Evolutionary conservation across 1,140 invertebrate genomes (phyloP).

Genomic region (Atta cephalotes): DNA sequence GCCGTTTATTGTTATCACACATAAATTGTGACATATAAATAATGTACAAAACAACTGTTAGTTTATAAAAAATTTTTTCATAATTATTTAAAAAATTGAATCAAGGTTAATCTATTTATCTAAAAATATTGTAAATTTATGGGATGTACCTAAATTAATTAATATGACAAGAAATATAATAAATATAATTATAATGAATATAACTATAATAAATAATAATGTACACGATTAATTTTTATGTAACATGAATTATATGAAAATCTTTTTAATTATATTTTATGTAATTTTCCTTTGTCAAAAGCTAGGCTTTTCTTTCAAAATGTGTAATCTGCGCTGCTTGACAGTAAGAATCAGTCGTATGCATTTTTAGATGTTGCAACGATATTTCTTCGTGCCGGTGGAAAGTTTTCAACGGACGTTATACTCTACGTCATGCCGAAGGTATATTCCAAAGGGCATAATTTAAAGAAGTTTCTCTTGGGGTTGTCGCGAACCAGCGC

Average conservation of each 20-base stretch:
- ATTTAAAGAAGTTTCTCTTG: slow-evolving; percentile 70
- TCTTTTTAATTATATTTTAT: no score
- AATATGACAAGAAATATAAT: not conserved
- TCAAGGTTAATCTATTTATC: slow-evolving; percentile 4
- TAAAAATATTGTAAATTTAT: not conserved
- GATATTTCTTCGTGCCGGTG: not conserved
- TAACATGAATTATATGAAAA: not conserved
- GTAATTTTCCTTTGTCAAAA: not conserved
- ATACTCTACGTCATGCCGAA: slow-evolving; percentile 54
- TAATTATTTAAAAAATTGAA: slow-evolving; percentile 6
- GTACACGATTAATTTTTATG: not conserved
- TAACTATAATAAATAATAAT: no score
- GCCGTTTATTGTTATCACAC: not conserved
- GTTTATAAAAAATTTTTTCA: not conserved
- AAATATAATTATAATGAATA: not conserved
- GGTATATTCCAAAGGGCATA: slow-evolving; percentile 63
- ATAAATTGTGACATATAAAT: not conserved
- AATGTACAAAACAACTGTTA: slow-evolving; percentile 5
- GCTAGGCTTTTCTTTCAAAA: slow-evolving; percentile 11
- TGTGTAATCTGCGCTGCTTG: not conserved
- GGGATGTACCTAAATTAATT: not conserved
- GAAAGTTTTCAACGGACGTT: slow-evolving; percentile 41
- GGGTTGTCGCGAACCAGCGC: slow-evolving; percentile 56
- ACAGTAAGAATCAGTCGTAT: slow-evolving; percentile 29
- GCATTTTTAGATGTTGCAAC: slow-evolving; percentile 17